Evolutionary conservation across 2,888 invertebrate genomes (phyloP), one percentile per base, ranked within the genome.

Genomic region (Seladonia tumulorum): DNA sequence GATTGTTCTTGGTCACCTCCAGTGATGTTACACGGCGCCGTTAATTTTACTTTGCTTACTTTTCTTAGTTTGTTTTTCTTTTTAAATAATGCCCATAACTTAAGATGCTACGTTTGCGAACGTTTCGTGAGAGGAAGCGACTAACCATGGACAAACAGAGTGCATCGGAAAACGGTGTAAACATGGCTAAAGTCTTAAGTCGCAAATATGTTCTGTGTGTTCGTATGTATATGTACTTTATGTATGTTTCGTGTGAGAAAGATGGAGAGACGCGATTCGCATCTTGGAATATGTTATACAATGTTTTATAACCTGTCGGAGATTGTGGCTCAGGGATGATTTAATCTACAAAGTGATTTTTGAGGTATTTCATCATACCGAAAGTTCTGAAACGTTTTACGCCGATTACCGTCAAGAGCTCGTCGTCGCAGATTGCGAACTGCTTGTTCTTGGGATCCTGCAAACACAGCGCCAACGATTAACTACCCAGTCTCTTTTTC

Each of bases 301-400:
- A 89, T 90, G 90, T 91, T 63, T 88, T 92, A 88, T 92, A 92
- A 92, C 87, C 88, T 90, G 92, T 88, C 81, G 85, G 90, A 91
- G 88, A 92, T 90, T 85, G 84, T 88, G 83, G 85, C 73, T 88
- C 72, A 89, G 86, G 88, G 88, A 90, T 90, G 88, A 92, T 91
- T 96, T 96, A 97, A 93, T 96, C 96, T 93, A 96, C 95, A 95
- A 99, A 99, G 96, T 99, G 99, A 88, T 97, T 97, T 95, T 98
- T 98, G 92, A 99, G 96, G 95, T 98, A 98, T 95, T 99, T 99
- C 97, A 99, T 98, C 99, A 99, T 99, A 88, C 98, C 99, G 93
- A 99, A 99, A 80, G 98, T 98, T 92, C 98, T 97, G 96, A 99
- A 98, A 92, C 98, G 97, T 94, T 98, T 98, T 2, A 97, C 97